Evolutionary conservation across 2,797 vertebrate genomes (phyloP).

Genomic region (Microcaecilia unicolor): DNA sequence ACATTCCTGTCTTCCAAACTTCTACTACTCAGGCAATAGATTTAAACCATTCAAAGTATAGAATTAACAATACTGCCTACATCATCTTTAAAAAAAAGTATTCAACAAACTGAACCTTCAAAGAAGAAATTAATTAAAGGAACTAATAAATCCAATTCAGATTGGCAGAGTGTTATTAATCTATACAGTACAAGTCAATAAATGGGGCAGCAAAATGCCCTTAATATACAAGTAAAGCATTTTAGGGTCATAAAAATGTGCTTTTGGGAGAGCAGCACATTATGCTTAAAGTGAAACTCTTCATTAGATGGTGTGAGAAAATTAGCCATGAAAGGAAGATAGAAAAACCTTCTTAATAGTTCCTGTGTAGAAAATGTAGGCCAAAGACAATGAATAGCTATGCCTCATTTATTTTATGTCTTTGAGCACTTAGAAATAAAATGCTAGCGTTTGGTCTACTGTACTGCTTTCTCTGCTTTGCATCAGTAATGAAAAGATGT

Average conservation of each 20-base stretch:
- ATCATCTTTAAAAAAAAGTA: no score
- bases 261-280: constrained; percentile 38
- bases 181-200: constrained; percentile 25
- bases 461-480: constrained; percentile 29
- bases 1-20: no score
- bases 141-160: constrained; percentile 2
- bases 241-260: constrained; percentile 42
- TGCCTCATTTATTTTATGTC: constrained; percentile 77
- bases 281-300: constrained; percentile 58
- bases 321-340: constrained; percentile 69
- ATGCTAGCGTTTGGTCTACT: constrained; percentile 42
- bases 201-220: constrained; percentile 29
- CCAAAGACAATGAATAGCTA: constrained; percentile 69
- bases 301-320: constrained; percentile 74
- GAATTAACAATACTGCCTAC: no score
- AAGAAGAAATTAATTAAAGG: constrained; percentile 38
- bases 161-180: constrained; percentile 23
- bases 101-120: constrained; percentile 13
- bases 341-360: constrained; percentile 52
- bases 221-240: constrained; percentile 35
- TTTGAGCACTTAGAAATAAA: constrained; percentile 51
- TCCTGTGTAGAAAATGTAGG: constrained; percentile 52
- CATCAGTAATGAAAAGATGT: constrained; percentile 42
- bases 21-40: no score
- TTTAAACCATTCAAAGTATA: no score